Base-by-base conservation (phyloP, 2,113 vertebrate species). In the Bubo bubo region DNA sequence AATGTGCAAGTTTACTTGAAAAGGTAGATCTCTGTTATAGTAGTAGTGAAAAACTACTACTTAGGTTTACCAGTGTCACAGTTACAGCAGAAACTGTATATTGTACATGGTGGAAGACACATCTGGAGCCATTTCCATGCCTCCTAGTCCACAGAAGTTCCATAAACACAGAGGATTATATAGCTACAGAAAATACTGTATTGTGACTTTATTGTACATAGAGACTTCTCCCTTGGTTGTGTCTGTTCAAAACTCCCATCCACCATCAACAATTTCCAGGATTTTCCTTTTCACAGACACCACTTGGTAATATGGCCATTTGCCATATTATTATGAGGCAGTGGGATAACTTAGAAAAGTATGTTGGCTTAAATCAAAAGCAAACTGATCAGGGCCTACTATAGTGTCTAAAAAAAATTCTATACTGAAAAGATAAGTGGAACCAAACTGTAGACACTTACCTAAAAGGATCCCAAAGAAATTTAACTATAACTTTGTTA, bases 1-100 rank as follows among this genome's bases (percentile, higher is more conserved):
- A 84, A 86, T 55, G 95, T 99, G 45, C 83, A 97, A 76, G 92
- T 91, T 27, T 98, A 94, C 95, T 94, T 99, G 72, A 98, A 87
- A 97, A 99, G 98, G 99, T 99, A 98, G 26, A 74, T 49, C 5
- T 75, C 37, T 73, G 5, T 66, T 80, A 47, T 0, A 47, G 21
- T 30, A 41, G 26, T 22, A 72, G 27, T 15, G 60, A 50, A 91
- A 71, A 73, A 20, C 20, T 73, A 32, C 14, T 53, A 0, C 20
- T 72, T 66, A 39, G 34, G 8, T 43, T 95, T 3, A 39, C 22
- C 27, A 39, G 20, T 62, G 28, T 80, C 45, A 62, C 17, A 64
- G 35, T 64, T 85, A 50, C 3, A 68, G 32, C 39, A 87, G 45
- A 49, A 88, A 39, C 22, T 56, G 8, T 35, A 50, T 39, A 35